These are phyloP conservation scores for Actenoides hombroni DNA, from an alignment of 2,113 vertebrate species.

Conservation along the genomic window DNA sequence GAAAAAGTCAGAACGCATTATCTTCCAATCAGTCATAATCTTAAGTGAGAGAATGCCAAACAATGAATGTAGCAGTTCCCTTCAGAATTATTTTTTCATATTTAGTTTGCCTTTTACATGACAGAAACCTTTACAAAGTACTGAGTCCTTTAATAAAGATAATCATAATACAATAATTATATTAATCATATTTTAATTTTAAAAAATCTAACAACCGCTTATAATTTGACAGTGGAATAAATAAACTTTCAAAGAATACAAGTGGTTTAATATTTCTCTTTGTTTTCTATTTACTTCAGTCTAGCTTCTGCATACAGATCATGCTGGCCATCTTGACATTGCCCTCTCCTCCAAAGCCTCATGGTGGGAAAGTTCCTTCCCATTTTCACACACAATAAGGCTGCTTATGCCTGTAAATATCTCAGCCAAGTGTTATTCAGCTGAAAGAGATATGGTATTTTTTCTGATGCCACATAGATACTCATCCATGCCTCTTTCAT, in stretches of 20 bases:
- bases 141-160: slow-evolving; percentile 57
- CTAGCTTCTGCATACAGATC: background rate
- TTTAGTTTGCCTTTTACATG: slow-evolving; percentile 45
- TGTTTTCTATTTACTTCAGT: background rate
- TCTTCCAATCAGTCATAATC: slow-evolving; percentile 38
- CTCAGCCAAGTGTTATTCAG: slow-evolving; percentile 23
- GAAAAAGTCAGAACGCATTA: slow-evolving; percentile 17
- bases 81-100: slow-evolving; percentile 14
- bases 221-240: slow-evolving; percentile 50
- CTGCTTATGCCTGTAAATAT: slow-evolving; percentile 27
- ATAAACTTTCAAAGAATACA: slow-evolving; percentile 35
- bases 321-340: background rate
- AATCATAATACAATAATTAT: slow-evolving; percentile 66
- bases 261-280: slow-evolving; percentile 13
- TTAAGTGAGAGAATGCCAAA: slow-evolving; percentile 9
- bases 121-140: slow-evolving; percentile 55
- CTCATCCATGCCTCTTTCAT: slow-evolving; percentile 51
- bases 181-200: slow-evolving; percentile 65
- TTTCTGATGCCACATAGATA: slow-evolving; percentile 44
- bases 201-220: slow-evolving; percentile 43
- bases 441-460: slow-evolving; percentile 46
- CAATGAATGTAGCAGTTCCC: background rate
- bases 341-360: background rate
- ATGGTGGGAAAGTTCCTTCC: background rate
- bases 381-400: background rate